phyloP scores from a whole-genome alignment of 2,113 vertebrate species.

The human (Homo sapiens) region DNA sequence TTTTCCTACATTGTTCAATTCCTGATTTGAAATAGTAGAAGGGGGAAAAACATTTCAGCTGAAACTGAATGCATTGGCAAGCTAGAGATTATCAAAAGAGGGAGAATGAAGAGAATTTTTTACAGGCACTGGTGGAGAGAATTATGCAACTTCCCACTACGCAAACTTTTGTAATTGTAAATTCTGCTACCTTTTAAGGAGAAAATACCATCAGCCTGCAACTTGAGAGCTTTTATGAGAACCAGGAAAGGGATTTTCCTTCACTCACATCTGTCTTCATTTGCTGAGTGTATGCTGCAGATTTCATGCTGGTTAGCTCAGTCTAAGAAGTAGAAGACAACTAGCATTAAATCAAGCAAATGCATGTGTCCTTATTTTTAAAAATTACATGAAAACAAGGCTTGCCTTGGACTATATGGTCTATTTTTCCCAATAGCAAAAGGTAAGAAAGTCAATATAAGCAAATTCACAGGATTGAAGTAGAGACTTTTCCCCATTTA shows the following conservation, averaged over 20 bases:
- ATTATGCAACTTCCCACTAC: slow-evolving; percentile 66
- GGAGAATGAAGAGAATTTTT: slow-evolving; percentile 55
- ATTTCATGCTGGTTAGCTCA: slow-evolving; percentile 64
- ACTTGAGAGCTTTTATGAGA: slow-evolving; percentile 77
- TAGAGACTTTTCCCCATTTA: not conserved
- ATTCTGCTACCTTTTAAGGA: slow-evolving; percentile 76
- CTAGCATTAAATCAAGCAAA: slow-evolving; percentile 34
- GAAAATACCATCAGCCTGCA: slow-evolving; percentile 47
- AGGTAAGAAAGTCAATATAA: not conserved
- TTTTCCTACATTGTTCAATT: not conserved
- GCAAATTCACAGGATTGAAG: not conserved
- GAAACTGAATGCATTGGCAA: not conserved
- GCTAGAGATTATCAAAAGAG: slow-evolving; percentile 18
- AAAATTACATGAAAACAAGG: not conserved
- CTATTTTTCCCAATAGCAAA: not conserved
- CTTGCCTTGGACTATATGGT: not conserved
- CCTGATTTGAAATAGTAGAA: not conserved
- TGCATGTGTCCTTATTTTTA: not conserved
- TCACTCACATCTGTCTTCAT: slow-evolving; percentile 71
- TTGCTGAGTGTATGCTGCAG: slow-evolving; percentile 44
- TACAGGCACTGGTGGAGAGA: slow-evolving; percentile 34
- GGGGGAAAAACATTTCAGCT: not conserved
- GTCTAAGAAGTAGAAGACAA: slow-evolving; percentile 28
- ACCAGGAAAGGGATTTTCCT: slow-evolving; percentile 64
- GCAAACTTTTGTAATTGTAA: slow-evolving; percentile 72